Evolutionary conservation across 2,888 invertebrate species (phyloP).

Genomic region (Drosophila subquinaria): DNA sequence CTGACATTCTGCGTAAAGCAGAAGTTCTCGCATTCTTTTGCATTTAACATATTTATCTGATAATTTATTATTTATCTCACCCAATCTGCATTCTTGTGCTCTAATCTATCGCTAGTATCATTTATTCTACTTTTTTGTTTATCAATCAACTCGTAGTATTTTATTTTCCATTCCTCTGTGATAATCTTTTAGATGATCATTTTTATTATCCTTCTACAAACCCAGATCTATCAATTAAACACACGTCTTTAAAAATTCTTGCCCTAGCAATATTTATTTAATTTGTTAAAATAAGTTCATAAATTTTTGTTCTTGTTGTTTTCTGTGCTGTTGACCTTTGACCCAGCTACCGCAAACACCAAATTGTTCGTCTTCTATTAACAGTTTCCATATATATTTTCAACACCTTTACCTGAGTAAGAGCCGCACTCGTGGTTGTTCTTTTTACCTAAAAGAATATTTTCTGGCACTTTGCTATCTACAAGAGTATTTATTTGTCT

Average conservation of each 20-base stretch:
- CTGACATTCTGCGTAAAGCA: neutral
- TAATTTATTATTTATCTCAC: neutral
- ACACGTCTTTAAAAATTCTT: too few species aligned
- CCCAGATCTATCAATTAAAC: constrained; percentile 2
- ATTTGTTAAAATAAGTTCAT: constrained; percentile 23
- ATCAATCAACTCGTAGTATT: neutral
- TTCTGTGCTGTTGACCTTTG: constrained; percentile 36
- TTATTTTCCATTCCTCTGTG: neutral
- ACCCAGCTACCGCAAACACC: constrained; percentile 38
- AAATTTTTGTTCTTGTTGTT: constrained; percentile 4
- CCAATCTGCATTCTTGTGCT: neutral
- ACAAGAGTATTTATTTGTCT: constrained; percentile 25
- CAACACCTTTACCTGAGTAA: constrained; percentile 39
- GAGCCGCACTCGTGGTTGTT: constrained; percentile 5
- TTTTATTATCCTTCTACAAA: neutral
- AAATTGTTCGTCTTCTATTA: constrained; percentile 5
- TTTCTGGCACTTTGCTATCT: constrained; percentile 37
- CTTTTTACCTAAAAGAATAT: constrained; percentile 3
- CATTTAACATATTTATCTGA: neutral
- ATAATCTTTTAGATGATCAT: neutral
- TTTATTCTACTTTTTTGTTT: neutral
- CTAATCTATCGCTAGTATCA: neutral
- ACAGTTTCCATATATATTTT: constrained; percentile 12
- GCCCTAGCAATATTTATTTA: constrained; percentile 25
- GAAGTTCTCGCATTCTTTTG: neutral